Percentiles rank a stretch among this genome's conserved stretches.
phyloP scores from a whole-genome alignment of 2,113 vertebrate species.

The Platichthys stellatus region DNA sequence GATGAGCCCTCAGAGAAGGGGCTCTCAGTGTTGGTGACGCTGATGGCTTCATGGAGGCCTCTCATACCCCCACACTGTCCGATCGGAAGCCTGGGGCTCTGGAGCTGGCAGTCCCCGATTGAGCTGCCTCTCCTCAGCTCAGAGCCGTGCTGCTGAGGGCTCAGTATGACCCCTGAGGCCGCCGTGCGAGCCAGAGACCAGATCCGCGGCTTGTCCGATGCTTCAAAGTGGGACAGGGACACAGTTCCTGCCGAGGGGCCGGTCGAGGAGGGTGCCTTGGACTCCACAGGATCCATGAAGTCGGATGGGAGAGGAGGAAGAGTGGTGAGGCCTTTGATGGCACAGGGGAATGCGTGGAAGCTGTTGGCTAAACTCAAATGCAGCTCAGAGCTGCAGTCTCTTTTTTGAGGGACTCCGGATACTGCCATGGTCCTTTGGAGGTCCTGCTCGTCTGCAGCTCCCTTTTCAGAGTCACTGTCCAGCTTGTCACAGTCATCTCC shows the following conservation, averaged over 20 bases:
- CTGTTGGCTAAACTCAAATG: constrained; percentile 74
- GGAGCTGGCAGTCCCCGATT: constrained; percentile 77
- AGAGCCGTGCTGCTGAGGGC: constrained; percentile 66
- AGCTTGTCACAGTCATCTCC: constrained; percentile 88
- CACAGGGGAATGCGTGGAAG: constrained; percentile 83
- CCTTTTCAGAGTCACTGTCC: constrained; percentile 84
- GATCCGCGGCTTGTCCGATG: constrained; percentile 88
- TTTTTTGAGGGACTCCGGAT: constrained; percentile 71
- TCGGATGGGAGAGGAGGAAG: constrained; percentile 76
- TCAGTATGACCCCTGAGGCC: constrained; percentile 77
- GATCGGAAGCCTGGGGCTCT: constrained; percentile 68
- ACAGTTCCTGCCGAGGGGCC: constrained; percentile 50
- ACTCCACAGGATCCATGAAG: constrained; percentile 77
- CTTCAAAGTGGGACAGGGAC: constrained; percentile 82
- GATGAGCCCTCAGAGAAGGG: constrained; percentile 75
- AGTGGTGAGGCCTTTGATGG: constrained; percentile 72
- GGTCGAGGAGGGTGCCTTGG: constrained; percentile 64
- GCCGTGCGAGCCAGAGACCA: constrained; percentile 95
- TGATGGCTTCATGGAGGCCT: constrained; percentile 74
- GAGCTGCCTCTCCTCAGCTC: constrained; percentile 76
- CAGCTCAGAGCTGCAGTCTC: constrained; percentile 81
- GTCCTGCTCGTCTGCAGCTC: constrained; percentile 66
- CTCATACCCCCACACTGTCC: constrained; percentile 69
- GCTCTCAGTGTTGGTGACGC: constrained; percentile 69
- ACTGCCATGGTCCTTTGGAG: constrained; percentile 62